Conservation (phyloP, 2,113 vertebrate species). For the Cardinalis cardinalis region DNA sequence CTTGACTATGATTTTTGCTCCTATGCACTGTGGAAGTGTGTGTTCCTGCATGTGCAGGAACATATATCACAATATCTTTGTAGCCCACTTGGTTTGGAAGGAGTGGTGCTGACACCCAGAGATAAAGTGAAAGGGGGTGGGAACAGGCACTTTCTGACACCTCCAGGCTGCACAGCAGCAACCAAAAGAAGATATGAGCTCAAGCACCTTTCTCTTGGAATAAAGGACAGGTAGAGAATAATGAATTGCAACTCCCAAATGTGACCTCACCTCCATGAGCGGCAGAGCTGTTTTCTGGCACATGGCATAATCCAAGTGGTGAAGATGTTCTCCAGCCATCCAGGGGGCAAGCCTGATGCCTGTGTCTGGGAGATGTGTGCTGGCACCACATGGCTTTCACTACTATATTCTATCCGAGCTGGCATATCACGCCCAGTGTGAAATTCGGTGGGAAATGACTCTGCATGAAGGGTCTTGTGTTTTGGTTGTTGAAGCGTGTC, state of each 20-base stretch:
- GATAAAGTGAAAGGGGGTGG: not conserved
- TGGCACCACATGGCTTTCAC: not conserved
- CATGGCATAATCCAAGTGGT: accelerated
- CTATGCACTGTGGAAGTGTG: accelerated
- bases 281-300: not conserved
- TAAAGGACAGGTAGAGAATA: not conserved
- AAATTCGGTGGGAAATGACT: not conserved
- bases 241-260: not conserved
- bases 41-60: not conserved
- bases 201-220: not conserved
- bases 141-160: not conserved
- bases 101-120: not conserved
- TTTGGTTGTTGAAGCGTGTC: not conserved
- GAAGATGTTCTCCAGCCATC: not conserved
- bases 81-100: not conserved
- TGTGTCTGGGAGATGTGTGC: not conserved
- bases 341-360: not conserved
- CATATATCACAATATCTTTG: accelerated
- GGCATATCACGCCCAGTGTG: not conserved
- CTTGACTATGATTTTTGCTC: not conserved
- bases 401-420: not conserved
- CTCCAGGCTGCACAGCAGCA: not conserved
- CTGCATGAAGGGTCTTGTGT: not conserved
- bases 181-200: not conserved
- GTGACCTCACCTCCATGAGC: not conserved